Evolutionary conservation across 2,888 invertebrate genomes (phyloP).

Genomic region (Caenorhabditis afra): DNA sequence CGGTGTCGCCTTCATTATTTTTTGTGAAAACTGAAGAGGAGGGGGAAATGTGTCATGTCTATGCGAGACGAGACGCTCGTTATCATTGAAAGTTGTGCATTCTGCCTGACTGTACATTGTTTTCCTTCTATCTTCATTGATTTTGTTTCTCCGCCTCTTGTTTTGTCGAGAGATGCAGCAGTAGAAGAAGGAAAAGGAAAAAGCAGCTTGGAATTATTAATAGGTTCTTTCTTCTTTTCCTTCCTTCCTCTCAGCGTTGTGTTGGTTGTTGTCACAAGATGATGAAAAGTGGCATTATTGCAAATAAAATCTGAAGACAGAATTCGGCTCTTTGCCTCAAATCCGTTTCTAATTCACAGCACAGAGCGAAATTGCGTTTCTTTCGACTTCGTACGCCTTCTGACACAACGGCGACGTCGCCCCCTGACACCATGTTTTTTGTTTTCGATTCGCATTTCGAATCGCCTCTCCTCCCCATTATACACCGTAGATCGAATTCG

Average conservation of each 20-base stretch:
- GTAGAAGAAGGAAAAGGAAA: not conserved
- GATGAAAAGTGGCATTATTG: slow-evolving; percentile 32
- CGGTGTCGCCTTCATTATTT: slow-evolving; percentile 7
- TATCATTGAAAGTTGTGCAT: slow-evolving; percentile 31
- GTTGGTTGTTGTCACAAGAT: slow-evolving; percentile 46
- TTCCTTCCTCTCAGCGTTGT: slow-evolving; percentile 11
- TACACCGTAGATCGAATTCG: slow-evolving; percentile 29
- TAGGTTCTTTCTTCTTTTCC: slow-evolving; percentile 10
- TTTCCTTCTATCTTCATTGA: slow-evolving; percentile 20
- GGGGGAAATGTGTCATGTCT: slow-evolving; percentile 41
- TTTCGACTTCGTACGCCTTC: slow-evolving; percentile 3
- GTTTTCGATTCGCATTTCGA: slow-evolving; percentile 31
- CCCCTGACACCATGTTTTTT: slow-evolving; percentile 42
- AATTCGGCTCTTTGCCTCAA: slow-evolving; percentile 16
- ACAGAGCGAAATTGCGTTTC: slow-evolving; percentile 20
- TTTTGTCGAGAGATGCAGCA: slow-evolving; percentile 10
- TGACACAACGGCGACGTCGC: slow-evolving; percentile 15
- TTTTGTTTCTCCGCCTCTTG: slow-evolving; percentile 11
- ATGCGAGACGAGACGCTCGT: slow-evolving; percentile 11
- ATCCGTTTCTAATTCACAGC: slow-evolving; percentile 32
- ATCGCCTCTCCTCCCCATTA: slow-evolving; percentile 5
- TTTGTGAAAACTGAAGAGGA: slow-evolving; percentile 21
- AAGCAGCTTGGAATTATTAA: slow-evolving; percentile 44
- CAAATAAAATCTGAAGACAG: slow-evolving; percentile 41
- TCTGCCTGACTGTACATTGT: slow-evolving; percentile 19